A percentile compares a stretch with the other conserved stretches of the same genome.
phyloP scores from a whole-genome alignment of 2,113 vertebrate species.

The Pseudopipra pipra region DNA sequence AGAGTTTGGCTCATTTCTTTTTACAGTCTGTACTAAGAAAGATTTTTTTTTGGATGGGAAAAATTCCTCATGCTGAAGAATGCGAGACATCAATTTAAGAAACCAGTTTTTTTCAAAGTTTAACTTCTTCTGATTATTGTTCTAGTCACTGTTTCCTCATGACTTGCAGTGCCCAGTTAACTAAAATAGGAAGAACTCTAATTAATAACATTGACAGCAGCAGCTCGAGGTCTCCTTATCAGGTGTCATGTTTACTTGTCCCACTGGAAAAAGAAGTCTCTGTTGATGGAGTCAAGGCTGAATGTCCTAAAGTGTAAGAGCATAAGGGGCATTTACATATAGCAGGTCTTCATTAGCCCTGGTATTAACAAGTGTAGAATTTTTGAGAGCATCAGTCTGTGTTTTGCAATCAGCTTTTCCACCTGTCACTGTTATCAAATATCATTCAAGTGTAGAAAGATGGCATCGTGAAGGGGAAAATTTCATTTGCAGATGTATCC shows the following conservation, averaged over 20 bases:
- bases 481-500: not conserved
- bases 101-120: accelerated
- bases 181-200: not conserved
- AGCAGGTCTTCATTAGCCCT: not conserved
- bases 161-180: not conserved
- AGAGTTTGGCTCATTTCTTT: not conserved
- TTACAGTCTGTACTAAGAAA: not conserved
- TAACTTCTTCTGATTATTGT: not conserved
- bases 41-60: not conserved
- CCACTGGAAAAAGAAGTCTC: not conserved
- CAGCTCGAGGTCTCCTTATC: not conserved
- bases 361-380: not conserved
- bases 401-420: not conserved
- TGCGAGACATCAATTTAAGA: not conserved
- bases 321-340: not conserved
- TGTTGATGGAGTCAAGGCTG: not conserved
- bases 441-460: not conserved
- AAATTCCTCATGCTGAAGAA: not conserved
- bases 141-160: not conserved
- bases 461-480: not conserved
- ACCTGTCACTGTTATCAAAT: not conserved
- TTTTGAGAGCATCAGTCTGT: not conserved
- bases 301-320: not conserved
- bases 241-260: not conserved
- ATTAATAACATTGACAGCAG: not conserved